Evolutionary conservation across 2,888 invertebrate genomes (phyloP), one percentile per base, ranked within the genome.

Genomic region (Lycaena phlaeas): DNA sequence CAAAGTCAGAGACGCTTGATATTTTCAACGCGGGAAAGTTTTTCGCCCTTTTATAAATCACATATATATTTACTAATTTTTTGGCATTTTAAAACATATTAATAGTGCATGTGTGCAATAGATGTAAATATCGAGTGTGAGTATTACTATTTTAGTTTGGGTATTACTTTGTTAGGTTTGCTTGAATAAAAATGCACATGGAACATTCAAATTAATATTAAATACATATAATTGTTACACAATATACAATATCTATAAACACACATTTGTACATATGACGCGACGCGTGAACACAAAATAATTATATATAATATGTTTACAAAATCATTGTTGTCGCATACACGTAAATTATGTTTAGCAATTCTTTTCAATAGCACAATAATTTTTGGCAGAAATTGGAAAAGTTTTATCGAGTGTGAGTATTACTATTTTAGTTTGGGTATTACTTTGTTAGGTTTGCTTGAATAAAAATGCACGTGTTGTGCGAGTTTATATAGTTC

Each of bases 371-470:
- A 40, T 38, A 40, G 46, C 40, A 25, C 36, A 31, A 29, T 37
- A 39, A 36, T 44, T 46, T 46, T 50, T 48, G 38, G 44, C 43
- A 47, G 49, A 59, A 63, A 68, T 64, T 68, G 58, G 59, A 59
- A 67, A 68, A 69, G 59, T 68, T 69, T 53, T 37, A 43, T 47
- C 54, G 58, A 15, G 18, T 22, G 11, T 9, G 18, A 9, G 34
- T 22, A 12, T 34, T 12, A 11, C 18, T 18, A 34, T 12, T 18
- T 34, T 34, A 18, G 18, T 12, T n/a, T n/a, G n/a, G n/a, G 9
- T 22, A 34, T 18, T 34, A 34, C 34, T 18, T 34, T 34, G 34
- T 22, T n/a, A 22, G 34, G 18, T 22, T n/a, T 30, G 30, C 18
- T 10, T 12, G 22, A 18, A 18, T 34, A 34, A 34, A 34, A 22